Evolutionary conservation across 2,888 invertebrate genomes (phyloP).

Genomic region (Luperina nickerlii): DNA sequence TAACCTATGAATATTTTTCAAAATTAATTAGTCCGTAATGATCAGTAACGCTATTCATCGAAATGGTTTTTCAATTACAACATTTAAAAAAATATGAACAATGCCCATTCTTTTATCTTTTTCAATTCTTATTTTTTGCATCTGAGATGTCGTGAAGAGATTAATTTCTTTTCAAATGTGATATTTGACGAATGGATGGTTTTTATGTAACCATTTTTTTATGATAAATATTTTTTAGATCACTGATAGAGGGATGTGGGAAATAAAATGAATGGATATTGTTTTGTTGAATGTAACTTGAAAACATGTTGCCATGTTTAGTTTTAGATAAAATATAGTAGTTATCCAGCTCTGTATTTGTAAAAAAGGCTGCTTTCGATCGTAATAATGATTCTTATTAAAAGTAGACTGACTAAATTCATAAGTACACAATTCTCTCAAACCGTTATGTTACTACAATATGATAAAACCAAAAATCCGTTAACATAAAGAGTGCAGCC

Average conservation of each 20-base stretch:
- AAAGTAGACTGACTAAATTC: too few species aligned
- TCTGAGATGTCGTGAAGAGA: slow-evolving; percentile 46
- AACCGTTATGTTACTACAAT: background rate
- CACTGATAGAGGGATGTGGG: background rate
- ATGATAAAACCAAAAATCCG: slow-evolving; percentile 7
- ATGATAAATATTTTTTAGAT: background rate
- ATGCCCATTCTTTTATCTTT: slow-evolving; percentile 34
- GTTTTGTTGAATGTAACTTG: background rate
- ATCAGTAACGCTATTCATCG: too few species aligned
- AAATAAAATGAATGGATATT: background rate
- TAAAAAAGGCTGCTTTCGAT: background rate
- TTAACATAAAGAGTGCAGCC: slow-evolving; percentile 5
- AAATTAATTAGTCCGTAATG: too few species aligned
- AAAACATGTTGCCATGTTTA: background rate
- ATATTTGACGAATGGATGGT: slow-evolving; percentile 25
- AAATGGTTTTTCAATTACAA: too few species aligned
- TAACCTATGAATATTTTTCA: too few species aligned
- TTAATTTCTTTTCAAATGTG: slow-evolving; percentile 57
- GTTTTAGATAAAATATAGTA: background rate
- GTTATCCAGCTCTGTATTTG: background rate
- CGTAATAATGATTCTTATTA: background rate
- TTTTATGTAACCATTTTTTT: background rate
- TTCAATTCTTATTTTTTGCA: slow-evolving; percentile 32
- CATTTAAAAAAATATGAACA: too few species aligned
- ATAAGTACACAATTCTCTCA: background rate